phyloP scores from a whole-genome alignment of 2,888 invertebrate species.

The Leucania comma region DNA sequence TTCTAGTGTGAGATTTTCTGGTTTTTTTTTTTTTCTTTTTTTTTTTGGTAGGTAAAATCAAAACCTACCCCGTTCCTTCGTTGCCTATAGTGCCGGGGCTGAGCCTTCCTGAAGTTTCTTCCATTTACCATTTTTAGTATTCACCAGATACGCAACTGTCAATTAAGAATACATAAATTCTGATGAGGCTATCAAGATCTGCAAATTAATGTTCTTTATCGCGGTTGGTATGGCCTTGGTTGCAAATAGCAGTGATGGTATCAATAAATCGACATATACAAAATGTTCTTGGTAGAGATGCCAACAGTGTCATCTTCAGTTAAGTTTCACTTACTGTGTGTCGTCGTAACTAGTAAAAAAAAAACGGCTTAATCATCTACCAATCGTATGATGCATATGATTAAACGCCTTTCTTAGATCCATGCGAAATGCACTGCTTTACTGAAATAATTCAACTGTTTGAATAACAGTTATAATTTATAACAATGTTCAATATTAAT shows the following conservation, averaged over 20 bases:
- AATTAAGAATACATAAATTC: constrained; percentile 54
- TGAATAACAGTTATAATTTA: constrained; percentile 3
- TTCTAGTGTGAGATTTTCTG: constrained; percentile 6
- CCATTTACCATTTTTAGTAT: constrained; percentile 27
- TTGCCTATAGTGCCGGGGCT: too few relatives aligned
- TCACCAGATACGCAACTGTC: constrained; percentile 18
- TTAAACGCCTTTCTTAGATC: neutral
- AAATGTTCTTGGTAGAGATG: neutral
- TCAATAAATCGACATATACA: neutral
- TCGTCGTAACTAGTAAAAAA: neutral
- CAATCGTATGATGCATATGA: neutral
- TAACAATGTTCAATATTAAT: constrained; percentile 25
- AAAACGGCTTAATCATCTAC: too few relatives aligned
- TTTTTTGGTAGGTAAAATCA: too few relatives aligned
- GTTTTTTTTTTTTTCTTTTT: too few relatives aligned
- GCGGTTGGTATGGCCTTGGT: constrained; percentile 22
- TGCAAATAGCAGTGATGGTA: constrained; percentile 11
- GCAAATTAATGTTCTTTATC: constrained; percentile 47
- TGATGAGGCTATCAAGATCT: constrained; percentile 54
- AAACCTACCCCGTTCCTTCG: too few relatives aligned
- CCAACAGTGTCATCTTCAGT: neutral
- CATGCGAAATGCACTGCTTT: neutral
- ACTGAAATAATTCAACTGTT: neutral
- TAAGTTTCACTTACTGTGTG: neutral
- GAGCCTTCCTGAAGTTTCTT: neutral